These are phyloP conservation scores for Teleogryllus oceanicus DNA, from an alignment of 2,888 invertebrate genomes.

Conservation along the genomic window DNA sequence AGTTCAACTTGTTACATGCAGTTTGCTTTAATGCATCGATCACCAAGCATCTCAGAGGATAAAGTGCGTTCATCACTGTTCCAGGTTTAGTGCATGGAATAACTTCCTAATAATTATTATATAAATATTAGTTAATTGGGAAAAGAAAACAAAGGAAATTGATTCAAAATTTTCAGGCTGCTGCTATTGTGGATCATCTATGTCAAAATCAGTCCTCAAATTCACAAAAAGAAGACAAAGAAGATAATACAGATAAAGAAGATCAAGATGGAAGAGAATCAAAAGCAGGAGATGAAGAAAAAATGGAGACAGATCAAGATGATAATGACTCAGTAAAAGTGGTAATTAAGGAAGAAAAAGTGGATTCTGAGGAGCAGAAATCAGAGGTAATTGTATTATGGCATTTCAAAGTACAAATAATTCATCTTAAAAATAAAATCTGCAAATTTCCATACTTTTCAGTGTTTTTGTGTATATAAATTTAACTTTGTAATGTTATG, in stretches of 20 bases:
- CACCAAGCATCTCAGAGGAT: conserved; percentile 55
- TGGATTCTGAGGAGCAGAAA: not conserved
- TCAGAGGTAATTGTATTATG: not conserved
- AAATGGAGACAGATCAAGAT: conserved; percentile 19
- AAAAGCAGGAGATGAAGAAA: conserved; percentile 22
- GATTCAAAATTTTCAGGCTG: conserved; percentile 48
- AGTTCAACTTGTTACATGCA: conserved; percentile 85
- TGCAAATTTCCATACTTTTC: no score
- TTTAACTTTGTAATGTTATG: no score
- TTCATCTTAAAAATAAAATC: no score
- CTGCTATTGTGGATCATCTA: conserved; percentile 56
- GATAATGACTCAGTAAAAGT: conserved; percentile 31
- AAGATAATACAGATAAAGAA: conserved; percentile 26
- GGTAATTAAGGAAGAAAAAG: conserved; percentile 48
- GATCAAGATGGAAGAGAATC: conserved; percentile 20
- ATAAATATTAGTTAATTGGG: conserved; percentile 24
- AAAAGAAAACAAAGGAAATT: not conserved
- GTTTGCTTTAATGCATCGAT: conserved; percentile 66
- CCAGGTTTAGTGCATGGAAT: conserved; percentile 31
- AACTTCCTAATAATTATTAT: conserved; percentile 24
- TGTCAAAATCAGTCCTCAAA: conserved; percentile 44
- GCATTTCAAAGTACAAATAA: no score
- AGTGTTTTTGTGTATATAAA: no score
- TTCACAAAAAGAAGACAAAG: conserved; percentile 29
- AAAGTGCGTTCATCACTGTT: conserved; percentile 47